Evolutionary conservation across 1,140 invertebrate species (phyloP), one percentile per base, ranked within the genome.

Genomic region (Ganaspis sp.): DNA sequence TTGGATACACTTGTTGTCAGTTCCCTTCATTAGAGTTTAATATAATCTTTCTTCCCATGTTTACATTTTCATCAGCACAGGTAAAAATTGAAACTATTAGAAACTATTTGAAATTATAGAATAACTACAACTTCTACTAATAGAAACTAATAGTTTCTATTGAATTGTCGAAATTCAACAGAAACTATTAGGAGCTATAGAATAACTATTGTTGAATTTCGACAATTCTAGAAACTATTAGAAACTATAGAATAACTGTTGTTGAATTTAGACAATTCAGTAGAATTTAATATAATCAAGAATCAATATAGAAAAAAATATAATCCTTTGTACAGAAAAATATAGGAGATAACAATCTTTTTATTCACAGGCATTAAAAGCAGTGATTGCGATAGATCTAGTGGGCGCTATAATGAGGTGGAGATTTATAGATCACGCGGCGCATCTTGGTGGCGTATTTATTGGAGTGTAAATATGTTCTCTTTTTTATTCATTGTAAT

Each of bases 381-480:
- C 94, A 9, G 92, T 99, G 58, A 94, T 99, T 87, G 92, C 93
- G 1, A 86, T 99, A 40, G 98, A 99, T 90, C 88, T 94, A 69
- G 91, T 94, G 26, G 98, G 98, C 19, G 92, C 98, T 42, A 37
- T 98, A 5, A 86, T 98, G 23, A 93, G 96, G n/a, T 99, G 98
- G 97, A 95, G 94, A 89, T 93, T 97, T 76, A 97, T 99, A 88
- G 98, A 99, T 87, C 98, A 99, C 92, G 98, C 98, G n/a, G 98
- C 97, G 34, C 98, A 99, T 95, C 94, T 99, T 81, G 97, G 97
- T 69, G 98, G 98, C 71, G 95, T 96, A 45, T 84, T 97, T 49
- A 98, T 95, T 92, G 98, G 98, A 92, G 93, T 99, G 96, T 98
- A 64, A 73, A 74, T 74, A 71, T 49, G n/a, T n/a, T n/a, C n/a